Evolutionary conservation across 2,797 vertebrate genomes (phyloP), one percentile per base, ranked within the genome.

Genomic region (Synanceia verrucosa): DNA sequence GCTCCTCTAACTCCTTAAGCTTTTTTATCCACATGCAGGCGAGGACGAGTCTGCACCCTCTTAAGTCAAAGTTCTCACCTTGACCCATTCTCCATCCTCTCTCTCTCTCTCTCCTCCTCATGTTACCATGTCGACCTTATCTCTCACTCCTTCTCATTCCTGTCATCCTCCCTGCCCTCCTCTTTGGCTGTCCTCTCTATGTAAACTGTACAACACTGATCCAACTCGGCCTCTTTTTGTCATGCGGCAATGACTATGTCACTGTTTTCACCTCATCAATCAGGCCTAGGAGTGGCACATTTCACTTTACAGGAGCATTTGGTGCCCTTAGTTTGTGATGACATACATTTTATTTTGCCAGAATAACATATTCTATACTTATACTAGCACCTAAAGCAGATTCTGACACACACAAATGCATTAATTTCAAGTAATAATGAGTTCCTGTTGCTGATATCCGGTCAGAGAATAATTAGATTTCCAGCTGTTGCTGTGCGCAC

Each of bases 401-500:
- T 39, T 63, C 19, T 70, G 48, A 69, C 65, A 60, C 39, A 61
- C 34, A 37, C 9, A 55, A 23, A 53, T 39, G 70, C 12, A 83
- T 74, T 68, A 58, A 73, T 77, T 55, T 65, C 33, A 55, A 71
- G 43, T 80, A 84, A 86, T 86, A 84, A 88, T 56, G 34, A 65
- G 75, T 90, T 93, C 86, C 91, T 73, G 83, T 81, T 88, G 82
- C 88, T 91, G 47, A 78, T 72, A 73, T 89, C 85, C 82, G 51
- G 61, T 61, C 36, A 62, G 34, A 71, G 29, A 68, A 75, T 94
- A 74, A 94, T 94, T 92, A 77, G 83, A 82, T 93, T 93, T 88
- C 88, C 94, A 93, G 93, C 82, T 94, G 93, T 79, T 70, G 81
- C 47, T 19, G 71, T 91, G 82, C 87, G 88, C 76, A 94, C 89